phyloP scores from a whole-genome alignment of 2,113 vertebrate genomes.

The Parus major region DNA sequence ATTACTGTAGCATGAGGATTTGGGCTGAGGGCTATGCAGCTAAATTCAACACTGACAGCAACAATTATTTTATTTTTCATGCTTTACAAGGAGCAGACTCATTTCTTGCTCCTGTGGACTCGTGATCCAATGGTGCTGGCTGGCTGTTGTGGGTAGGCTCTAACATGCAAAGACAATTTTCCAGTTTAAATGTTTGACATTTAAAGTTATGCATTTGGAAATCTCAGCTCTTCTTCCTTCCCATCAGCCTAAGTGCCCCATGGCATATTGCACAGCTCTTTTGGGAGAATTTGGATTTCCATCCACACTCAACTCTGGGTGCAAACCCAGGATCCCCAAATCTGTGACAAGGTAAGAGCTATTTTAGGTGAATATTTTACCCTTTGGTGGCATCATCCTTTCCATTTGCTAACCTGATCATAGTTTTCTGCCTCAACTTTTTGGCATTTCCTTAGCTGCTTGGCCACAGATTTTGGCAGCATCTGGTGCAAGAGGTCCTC shows the following conservation, averaged over 20 bases:
- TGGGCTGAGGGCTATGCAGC: not conserved
- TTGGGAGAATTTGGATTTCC: not conserved
- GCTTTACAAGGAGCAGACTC: not conserved
- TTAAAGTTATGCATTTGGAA: not conserved
- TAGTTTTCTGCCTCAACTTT: slow-evolving; percentile 90
- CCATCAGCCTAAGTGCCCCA: not conserved
- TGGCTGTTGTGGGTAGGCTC: not conserved
- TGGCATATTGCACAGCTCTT: not conserved
- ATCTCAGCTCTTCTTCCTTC: not conserved
- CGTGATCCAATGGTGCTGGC: not conserved
- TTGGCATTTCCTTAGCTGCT: slow-evolving; percentile 80
- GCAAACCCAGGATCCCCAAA: not conserved
- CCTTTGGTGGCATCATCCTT: not conserved
- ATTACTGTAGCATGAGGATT: not conserved
- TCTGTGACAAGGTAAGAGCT: not conserved
- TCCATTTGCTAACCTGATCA: slow-evolving; percentile 74
- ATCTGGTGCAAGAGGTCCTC: slow-evolving; percentile 91
- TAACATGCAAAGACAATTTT: not conserved
- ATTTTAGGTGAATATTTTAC: not conserved
- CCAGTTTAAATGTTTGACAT: not conserved
- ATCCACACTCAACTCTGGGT: accelerated
- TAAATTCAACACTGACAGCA: not conserved
- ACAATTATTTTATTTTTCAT: not conserved
- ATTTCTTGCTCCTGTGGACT: not conserved
- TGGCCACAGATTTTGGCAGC: slow-evolving; percentile 88